Base-by-base conservation (phyloP, 2,888 invertebrate genomes). In the Diplazon laetatorius region DNA sequence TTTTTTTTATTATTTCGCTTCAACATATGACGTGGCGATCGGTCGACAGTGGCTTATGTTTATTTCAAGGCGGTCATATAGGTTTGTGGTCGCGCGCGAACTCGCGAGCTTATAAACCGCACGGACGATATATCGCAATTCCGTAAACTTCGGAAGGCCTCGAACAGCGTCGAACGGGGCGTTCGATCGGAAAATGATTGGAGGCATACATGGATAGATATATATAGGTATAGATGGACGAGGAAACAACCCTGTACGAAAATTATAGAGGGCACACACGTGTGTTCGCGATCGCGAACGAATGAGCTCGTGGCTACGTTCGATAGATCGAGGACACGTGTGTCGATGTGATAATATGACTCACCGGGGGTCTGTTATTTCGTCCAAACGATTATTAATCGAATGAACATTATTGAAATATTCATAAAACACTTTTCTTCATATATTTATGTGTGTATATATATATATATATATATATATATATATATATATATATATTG, bases 21-120 rank as follows among this genome's bases (percentile, higher is more conserved):
- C 62, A 82, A 74, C 66, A 72, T 76, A 85, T 90, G 90, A 90
- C 90, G 90, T 90, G 90, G 90, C 89, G 86, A 87, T 88, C 74
- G 55, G 73, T 82, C 72, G 77, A 83, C 78, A 80, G 39, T n/a
- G 71, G 85, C 85, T 88, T 87, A 88, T 88, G 88, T 88, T 89
- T 89, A 89, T 89, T 89, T 89, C 84, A 88, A 85, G 78, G 83
- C 78, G 81, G 83, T 85, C 83, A 83, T 85, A 87, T n/a, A n/a
- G n/a, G n/a, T n/a, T n/a, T n/a, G n/a, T 84, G 81, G 80, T 80
- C 74, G 75, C 50, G 65, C 69, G 62, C 73, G 74, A 81, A 63
- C 74, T 76, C 52, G 60, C 73, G 50, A 22, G 69, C 75, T 35
- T 57, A 57, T 69, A 59, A n/a, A 35, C 44, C 65, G 39, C 69